Conservation (phyloP, 2,113 vertebrate species). For the Muscicapa adusta region DNA sequence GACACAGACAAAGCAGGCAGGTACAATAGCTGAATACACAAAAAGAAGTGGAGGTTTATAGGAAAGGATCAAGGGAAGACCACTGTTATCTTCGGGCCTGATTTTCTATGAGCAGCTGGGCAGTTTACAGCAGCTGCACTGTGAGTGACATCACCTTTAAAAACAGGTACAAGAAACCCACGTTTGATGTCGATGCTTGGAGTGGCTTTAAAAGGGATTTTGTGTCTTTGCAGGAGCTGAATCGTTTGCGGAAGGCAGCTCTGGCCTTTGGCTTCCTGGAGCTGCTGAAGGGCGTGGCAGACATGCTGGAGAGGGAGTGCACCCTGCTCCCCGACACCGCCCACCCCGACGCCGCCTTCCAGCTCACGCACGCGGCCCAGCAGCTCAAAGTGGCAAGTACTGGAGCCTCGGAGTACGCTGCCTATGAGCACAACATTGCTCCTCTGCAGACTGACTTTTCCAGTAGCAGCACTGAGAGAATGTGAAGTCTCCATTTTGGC, state of each 20-base stretch:
- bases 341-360: slow-evolving; percentile 93
- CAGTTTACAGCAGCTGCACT: background rate
- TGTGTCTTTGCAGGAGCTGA: slow-evolving; percentile 83
- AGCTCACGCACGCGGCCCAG: slow-evolving; percentile 92
- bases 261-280: slow-evolving; percentile 96
- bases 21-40: background rate
- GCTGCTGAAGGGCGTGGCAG: slow-evolving; percentile 91
- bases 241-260: slow-evolving; percentile 92
- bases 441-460: slow-evolving; percentile 97
- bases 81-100: background rate
- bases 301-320: slow-evolving; percentile 94
- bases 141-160: background rate
- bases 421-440: slow-evolving; percentile 91
- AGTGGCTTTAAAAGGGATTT: background rate
- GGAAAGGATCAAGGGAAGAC: background rate
- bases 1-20: background rate
- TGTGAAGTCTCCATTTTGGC: slow-evolving; percentile 56
- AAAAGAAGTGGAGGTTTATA: background rate
- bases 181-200: background rate
- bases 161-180: background rate
- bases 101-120: background rate
- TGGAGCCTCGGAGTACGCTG: slow-evolving; percentile 84
- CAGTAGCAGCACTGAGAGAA: slow-evolving; percentile 76
- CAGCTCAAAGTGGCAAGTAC: slow-evolving; percentile 93
- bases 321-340: slow-evolving; percentile 91